These are phyloP conservation scores for Bubo bubo DNA, from an alignment of 2,113 vertebrate genomes.

Conservation along the genomic window DNA sequence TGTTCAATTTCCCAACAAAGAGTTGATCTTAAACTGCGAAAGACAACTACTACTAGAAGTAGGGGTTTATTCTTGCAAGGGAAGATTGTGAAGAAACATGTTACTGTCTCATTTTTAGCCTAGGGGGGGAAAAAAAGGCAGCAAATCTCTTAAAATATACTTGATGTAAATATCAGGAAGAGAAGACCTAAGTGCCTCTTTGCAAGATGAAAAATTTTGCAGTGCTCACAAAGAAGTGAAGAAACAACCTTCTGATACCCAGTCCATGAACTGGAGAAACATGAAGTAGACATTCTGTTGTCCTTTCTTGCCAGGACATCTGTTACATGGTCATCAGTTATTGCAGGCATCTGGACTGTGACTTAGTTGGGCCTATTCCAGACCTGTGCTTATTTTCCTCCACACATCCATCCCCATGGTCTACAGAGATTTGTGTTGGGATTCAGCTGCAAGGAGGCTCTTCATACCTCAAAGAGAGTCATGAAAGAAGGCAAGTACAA, in stretches of 20 bases:
- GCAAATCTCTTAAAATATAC: not conserved
- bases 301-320: not conserved
- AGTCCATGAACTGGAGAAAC: not conserved
- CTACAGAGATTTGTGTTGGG: not conserved
- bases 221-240: not conserved
- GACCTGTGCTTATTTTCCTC: not conserved
- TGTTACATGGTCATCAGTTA: not conserved
- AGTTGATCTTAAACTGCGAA: not conserved
- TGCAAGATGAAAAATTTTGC: not conserved
- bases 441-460: not conserved
- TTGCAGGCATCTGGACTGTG: not conserved
- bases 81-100: not conserved
- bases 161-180: not conserved
- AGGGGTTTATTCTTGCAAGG: not conserved
- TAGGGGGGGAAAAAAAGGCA: rapidly evolving
- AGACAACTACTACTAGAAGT: not conserved
- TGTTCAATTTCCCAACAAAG: not conserved
- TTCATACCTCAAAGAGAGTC: not conserved
- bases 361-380: not conserved
- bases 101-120: not conserved
- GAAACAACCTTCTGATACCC: not conserved
- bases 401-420: not conserved
- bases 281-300: not conserved
- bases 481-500: not conserved
- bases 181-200: not conserved